Evolutionary conservation across 1,140 invertebrate genomes (phyloP).

Genomic region (Brachionus calyciflorus): DNA sequence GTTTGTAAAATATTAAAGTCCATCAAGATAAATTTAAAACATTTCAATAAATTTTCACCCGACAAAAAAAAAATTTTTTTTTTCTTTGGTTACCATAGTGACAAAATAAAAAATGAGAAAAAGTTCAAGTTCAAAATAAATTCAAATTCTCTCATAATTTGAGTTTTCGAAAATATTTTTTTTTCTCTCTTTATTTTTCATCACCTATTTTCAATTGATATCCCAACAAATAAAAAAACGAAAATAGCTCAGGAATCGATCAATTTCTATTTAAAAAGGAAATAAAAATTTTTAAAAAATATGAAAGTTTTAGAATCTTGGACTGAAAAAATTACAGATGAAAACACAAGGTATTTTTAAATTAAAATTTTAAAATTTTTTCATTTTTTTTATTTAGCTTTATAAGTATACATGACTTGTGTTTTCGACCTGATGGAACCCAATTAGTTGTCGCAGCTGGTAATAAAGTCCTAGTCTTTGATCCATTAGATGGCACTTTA

Average conservation of each 20-base stretch:
- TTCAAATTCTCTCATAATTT: conserved; percentile 36
- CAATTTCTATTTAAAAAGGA: neutral
- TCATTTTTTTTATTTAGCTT: neutral
- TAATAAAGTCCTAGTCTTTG: conserved; percentile 86
- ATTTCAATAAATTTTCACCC: too few relatives aligned
- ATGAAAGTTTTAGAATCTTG: conserved; percentile 45
- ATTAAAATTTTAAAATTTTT: neutral
- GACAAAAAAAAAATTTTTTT: neutral
- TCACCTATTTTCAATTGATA: too few relatives aligned
- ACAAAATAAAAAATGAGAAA: neutral
- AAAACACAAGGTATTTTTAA: neutral
- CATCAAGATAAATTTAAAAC: too few relatives aligned
- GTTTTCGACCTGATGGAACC: conserved; percentile 82
- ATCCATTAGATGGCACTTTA: conserved; percentile 81
- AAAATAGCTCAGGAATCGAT: neutral
- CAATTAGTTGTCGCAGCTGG: conserved; percentile 90
- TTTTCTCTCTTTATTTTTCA: too few relatives aligned
- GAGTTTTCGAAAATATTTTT: conserved; percentile 11
- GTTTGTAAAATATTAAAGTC: too few relatives aligned
- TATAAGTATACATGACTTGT: conserved; percentile 38
- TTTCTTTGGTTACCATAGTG: neutral
- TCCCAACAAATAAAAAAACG: neutral
- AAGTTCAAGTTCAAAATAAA: conserved; percentile 35
- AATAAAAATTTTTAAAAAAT: neutral
- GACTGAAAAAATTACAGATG: conserved; percentile 28